Evolutionary conservation across 2,797 vertebrate genomes (phyloP).

Genomic region (Epinephelus coioides): DNA sequence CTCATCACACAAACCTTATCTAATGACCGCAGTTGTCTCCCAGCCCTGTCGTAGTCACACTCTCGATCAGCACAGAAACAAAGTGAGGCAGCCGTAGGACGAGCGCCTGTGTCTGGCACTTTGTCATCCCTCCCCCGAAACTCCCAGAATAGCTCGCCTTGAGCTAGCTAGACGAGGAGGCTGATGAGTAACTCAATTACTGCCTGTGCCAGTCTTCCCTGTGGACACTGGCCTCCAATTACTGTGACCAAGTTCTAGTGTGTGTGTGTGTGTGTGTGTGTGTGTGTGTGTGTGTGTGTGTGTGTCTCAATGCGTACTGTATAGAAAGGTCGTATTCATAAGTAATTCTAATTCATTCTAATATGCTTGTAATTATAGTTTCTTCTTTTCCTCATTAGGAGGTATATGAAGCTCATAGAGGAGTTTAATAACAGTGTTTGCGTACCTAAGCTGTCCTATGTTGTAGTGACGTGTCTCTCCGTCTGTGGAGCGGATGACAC

Average conservation of each 20-base stretch:
- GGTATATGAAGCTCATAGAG: background rate
- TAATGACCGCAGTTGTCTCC: constrained; percentile 15
- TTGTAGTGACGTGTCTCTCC: constrained; percentile 94
- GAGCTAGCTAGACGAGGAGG: constrained; percentile 48
- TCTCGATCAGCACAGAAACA: constrained; percentile 18
- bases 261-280: constrained; percentile 35
- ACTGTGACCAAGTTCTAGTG: constrained; percentile 36
- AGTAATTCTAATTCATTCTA: background rate
- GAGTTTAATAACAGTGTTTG: background rate
- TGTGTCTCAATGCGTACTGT: background rate
- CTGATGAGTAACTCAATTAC: constrained; percentile 71
- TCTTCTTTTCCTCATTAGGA: background rate
- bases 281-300: too few relatives aligned
- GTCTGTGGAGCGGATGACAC: constrained; percentile 93
- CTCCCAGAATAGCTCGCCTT: constrained; percentile 48
- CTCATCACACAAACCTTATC: constrained; percentile 3
- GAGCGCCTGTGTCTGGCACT: constrained; percentile 9
- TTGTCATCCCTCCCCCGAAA: constrained; percentile 40
- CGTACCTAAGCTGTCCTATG: constrained; percentile 93
- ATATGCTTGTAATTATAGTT: background rate
- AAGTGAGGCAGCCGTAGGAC: constrained; percentile 36
- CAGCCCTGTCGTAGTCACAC: background rate
- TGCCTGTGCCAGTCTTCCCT: constrained; percentile 55
- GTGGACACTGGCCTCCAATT: constrained; percentile 67
- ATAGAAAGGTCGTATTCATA: constrained; percentile 27